Conservation (phyloP, 35 echinoderm and acorn worm genomes). For the Anneissia japonica region DNA sequence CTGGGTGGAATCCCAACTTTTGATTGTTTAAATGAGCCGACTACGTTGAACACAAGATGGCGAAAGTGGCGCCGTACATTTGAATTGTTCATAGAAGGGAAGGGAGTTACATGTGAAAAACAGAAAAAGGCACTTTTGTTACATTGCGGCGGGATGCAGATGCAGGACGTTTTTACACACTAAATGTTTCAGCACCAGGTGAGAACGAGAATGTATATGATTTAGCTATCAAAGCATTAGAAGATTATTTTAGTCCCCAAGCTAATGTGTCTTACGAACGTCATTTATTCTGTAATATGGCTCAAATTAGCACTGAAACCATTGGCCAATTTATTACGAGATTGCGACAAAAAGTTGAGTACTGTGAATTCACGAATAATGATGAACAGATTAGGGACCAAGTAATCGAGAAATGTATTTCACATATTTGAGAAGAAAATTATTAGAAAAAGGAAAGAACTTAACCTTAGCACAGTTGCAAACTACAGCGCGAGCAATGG, state of each 20-base stretch:
- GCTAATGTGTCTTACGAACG: constrained; percentile 10
- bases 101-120: no score
- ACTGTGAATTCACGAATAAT: neutral
- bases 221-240: constrained; percentile 14
- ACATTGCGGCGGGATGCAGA: no score
- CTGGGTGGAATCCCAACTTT: no score
- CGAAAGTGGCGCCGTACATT: neutral
- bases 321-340: constrained; percentile 9
- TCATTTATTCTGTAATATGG: neutral
- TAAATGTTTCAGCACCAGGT: no score
- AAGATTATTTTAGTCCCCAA: constrained; percentile 9
- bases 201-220: no score
- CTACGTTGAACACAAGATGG: neutral
- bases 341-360: neutral
- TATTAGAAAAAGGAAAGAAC: neutral
- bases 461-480: neutral
- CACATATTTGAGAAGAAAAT: neutral
- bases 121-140: neutral
- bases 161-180: no score
- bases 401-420: constrained; percentile 11
- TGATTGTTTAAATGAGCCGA: no score
- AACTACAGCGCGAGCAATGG: neutral
- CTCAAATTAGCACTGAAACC: neutral
- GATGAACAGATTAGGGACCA: neutral
- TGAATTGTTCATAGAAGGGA: neutral